phyloP scores from a whole-genome alignment of 2,113 vertebrate species.

The Coregonus clupeaformis region DNA sequence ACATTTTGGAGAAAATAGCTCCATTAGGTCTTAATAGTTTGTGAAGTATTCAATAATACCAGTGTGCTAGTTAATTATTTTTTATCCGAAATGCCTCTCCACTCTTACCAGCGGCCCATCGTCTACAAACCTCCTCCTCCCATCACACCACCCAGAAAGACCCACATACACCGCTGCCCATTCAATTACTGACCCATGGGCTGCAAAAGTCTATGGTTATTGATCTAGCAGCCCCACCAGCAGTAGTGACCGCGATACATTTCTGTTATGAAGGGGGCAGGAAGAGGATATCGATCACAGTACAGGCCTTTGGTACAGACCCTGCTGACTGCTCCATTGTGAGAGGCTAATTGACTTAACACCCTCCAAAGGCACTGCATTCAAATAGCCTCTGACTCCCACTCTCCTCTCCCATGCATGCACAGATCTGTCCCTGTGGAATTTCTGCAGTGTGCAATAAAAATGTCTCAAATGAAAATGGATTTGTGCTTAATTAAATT shows the following conservation, averaged over 20 bases:
- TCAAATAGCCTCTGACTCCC: background rate
- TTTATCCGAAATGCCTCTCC: background rate
- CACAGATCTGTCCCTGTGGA: background rate
- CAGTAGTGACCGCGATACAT: slow-evolving; percentile 61
- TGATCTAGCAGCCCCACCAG: slow-evolving; percentile 69
- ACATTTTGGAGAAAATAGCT: background rate
- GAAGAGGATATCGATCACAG: slow-evolving; percentile 61
- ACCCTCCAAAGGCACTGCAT: slow-evolving; percentile 31
- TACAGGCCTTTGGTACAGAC: slow-evolving; percentile 13
- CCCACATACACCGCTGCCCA: slow-evolving; percentile 42
- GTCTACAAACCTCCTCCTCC: background rate
- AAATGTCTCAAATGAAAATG: background rate
- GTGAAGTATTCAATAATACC: too few relatives aligned
- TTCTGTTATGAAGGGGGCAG: slow-evolving; percentile 61
- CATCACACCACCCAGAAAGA: slow-evolving; percentile 9
- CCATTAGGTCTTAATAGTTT: too few relatives aligned
- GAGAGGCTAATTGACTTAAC: slow-evolving; percentile 46
- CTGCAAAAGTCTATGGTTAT: slow-evolving; percentile 68
- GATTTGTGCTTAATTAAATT: background rate
- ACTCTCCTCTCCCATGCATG: background rate
- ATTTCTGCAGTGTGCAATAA: background rate
- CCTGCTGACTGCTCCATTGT: slow-evolving; percentile 18
- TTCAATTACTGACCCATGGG: slow-evolving; percentile 62
- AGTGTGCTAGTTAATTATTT: too few relatives aligned
- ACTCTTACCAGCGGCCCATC: background rate